Evolutionary conservation across 2,113 vertebrate genomes (phyloP).

Genomic region (Rostratula benghalensis): DNA sequence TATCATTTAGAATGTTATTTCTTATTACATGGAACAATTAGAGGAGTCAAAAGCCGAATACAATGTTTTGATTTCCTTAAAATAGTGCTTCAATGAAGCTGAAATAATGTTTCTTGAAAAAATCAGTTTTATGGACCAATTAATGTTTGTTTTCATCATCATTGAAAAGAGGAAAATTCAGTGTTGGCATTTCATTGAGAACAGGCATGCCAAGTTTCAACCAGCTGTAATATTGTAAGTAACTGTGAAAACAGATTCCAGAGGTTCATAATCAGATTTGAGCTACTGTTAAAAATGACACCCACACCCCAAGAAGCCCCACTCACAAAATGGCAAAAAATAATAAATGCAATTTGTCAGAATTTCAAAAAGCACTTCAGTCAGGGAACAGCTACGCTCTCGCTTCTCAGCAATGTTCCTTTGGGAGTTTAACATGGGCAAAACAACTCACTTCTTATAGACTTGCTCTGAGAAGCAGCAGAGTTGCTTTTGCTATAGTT

Average conservation of each 20-base stretch:
- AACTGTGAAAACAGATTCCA: slow-evolving; percentile 31
- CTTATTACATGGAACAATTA: slow-evolving; percentile 29
- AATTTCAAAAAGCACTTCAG: background rate
- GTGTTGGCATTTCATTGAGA: slow-evolving; percentile 21
- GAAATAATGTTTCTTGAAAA: background rate
- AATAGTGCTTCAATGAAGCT: slow-evolving; percentile 1
- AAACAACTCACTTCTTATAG: background rate
- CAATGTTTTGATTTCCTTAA: slow-evolving; percentile 51
- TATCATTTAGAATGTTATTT: slow-evolving; percentile 1
- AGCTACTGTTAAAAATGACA: background rate
- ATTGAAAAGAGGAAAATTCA: slow-evolving; percentile 36
- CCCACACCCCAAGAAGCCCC: rapidly evolving
- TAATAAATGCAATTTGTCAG: background rate
- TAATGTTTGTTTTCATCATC: slow-evolving; percentile 44
- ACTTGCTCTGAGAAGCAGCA: background rate
- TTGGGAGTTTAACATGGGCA: background rate
- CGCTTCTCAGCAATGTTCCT: background rate
- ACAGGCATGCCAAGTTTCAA: slow-evolving; percentile 45
- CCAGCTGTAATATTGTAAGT: slow-evolving; percentile 32
- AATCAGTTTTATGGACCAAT: slow-evolving; percentile 44
- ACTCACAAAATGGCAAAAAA: background rate
- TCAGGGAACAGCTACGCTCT: background rate
- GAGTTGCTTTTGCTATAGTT: background rate
- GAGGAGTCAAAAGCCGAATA: background rate
- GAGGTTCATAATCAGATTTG: slow-evolving; percentile 14